Evolutionary conservation across 1,140 invertebrate species (phyloP).

Genomic region (Papilio helenus): DNA sequence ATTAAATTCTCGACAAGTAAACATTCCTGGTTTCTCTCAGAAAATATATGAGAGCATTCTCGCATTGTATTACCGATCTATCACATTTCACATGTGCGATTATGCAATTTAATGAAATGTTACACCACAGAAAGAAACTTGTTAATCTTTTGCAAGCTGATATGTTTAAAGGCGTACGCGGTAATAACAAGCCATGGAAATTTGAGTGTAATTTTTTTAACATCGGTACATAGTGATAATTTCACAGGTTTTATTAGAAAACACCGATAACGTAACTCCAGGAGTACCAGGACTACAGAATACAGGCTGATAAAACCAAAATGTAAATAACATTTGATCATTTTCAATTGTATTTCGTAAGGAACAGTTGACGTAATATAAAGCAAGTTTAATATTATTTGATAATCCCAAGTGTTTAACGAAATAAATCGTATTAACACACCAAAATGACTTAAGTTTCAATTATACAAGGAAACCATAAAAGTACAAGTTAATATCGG

Average conservation of each 20-base stretch:
- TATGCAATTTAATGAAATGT: neutral
- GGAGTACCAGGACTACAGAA: too few relatives aligned
- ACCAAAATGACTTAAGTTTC: constrained; percentile 2
- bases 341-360: neutral
- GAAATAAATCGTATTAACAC: neutral
- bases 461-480: constrained; percentile 9
- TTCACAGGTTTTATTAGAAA: too few relatives aligned
- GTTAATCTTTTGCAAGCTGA: neutral
- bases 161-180: neutral
- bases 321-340: neutral
- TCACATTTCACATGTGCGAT: neutral
- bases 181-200: too few relatives aligned
- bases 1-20: neutral
- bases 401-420: neutral
- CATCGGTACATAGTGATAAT: too few relatives aligned
- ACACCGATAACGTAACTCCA: too few relatives aligned
- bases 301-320: neutral
- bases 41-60: neutral
- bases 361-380: neutral
- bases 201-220: too few relatives aligned
- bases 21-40: neutral
- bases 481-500: neutral
- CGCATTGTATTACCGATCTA: neutral
- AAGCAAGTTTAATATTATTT: neutral
- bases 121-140: neutral